Evolutionary conservation across 2,888 invertebrate species (phyloP).

Genomic region (Nemotelus pantherinus): DNA sequence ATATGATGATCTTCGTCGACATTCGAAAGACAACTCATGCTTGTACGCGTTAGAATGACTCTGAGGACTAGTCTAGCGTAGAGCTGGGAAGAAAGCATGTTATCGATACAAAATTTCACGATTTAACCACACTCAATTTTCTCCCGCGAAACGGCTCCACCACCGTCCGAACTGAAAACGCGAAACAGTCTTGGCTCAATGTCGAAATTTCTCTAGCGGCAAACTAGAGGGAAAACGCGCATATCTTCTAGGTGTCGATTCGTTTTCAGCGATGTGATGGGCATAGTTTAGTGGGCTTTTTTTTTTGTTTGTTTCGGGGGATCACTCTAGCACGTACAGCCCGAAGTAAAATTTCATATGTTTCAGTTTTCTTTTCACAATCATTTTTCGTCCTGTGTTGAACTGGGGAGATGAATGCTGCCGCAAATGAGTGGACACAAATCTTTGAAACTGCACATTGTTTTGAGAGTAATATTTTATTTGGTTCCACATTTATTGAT

Average conservation of each 20-base stretch:
- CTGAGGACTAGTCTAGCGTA: slow-evolving; percentile 12
- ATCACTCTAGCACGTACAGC: no score
- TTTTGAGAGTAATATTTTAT: no score
- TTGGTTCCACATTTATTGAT: no score
- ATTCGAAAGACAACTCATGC: not conserved
- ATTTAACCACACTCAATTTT: slow-evolving; percentile 17
- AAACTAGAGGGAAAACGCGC: slow-evolving; percentile 16
- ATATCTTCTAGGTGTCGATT: slow-evolving; percentile 12
- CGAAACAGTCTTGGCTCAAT: slow-evolving; percentile 14
- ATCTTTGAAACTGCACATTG: no score
- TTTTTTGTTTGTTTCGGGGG: not conserved
- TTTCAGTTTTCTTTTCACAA: no score
- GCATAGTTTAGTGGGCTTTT: not conserved
- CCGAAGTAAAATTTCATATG: no score
- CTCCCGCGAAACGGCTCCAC: slow-evolving; percentile 11
- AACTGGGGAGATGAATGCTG: no score
- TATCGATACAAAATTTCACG: slow-evolving; percentile 6
- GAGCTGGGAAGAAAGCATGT: not conserved
- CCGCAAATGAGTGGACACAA: no score
- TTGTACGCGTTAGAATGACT: slow-evolving; percentile 11
- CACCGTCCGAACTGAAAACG: not conserved
- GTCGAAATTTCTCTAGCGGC: slow-evolving; percentile 29
- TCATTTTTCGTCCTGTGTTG: no score
- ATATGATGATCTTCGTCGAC: slow-evolving; percentile 9
- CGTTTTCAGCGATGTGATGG: slow-evolving; percentile 16